These are phyloP conservation scores for Agrochola litura DNA, from an alignment of 2,888 invertebrate species.

Conservation along the genomic window DNA sequence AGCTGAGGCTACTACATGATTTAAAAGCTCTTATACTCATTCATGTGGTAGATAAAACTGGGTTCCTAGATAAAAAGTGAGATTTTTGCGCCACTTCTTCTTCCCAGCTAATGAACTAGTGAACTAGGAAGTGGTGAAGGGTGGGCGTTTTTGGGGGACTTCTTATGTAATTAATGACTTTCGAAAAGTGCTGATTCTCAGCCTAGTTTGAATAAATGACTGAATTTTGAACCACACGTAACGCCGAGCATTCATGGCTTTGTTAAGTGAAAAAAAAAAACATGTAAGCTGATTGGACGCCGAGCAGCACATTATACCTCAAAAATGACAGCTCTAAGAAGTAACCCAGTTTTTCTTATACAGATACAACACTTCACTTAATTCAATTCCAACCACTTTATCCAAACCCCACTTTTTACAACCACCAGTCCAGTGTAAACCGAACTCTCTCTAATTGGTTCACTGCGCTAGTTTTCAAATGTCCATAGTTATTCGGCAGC, in stretches of 20 bases:
- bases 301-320: not conserved
- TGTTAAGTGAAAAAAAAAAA: not conserved
- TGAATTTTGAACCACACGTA: no score
- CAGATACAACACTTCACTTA: not conserved
- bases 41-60: not conserved
- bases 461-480: slow-evolving; percentile 69
- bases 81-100: no score
- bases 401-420: slow-evolving; percentile 50
- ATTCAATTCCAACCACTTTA: slow-evolving; percentile 35
- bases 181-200: no score
- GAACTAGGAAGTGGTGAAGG: no score
- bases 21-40: not conserved
- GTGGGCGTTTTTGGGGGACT: no score
- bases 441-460: slow-evolving; percentile 68
- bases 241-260: not conserved
- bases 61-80: not conserved
- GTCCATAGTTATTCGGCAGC: slow-evolving; percentile 66
- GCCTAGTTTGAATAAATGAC: no score
- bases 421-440: slow-evolving; percentile 38
- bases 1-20: not conserved
- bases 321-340: not conserved
- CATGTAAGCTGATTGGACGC: not conserved
- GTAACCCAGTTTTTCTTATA: not conserved
- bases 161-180: no score
- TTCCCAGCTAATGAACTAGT: no score